A percentile compares a stretch with the other conserved stretches of the same genome.
phyloP scores from a whole-genome alignment of 2,797 vertebrate species.

The Onychomys leucogaster region DNA sequence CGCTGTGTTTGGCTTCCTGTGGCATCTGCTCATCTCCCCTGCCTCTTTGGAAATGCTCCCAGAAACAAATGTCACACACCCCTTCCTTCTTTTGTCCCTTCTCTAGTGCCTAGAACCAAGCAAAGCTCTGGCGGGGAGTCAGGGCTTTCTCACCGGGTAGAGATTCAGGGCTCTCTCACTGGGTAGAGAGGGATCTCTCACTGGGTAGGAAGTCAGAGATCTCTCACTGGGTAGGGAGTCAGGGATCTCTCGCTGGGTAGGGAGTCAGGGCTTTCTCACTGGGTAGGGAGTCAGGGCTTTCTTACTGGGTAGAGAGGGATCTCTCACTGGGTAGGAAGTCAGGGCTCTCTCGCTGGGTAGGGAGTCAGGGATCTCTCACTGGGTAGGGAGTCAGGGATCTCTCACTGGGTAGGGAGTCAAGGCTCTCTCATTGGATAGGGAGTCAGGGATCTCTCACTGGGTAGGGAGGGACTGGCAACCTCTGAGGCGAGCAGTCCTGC shows the following conservation, averaged over 20 bases:
- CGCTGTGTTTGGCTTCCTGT: background rate
- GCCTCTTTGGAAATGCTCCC: conserved; percentile 62
- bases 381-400: too few species aligned
- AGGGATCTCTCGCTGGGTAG: background rate
- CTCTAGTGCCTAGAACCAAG: background rate
- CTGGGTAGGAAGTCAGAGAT: too few species aligned
- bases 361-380: too few species aligned
- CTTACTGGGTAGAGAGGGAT: background rate
- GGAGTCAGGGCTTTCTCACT: background rate
- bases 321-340: too few species aligned
- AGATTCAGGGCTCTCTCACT: too few species aligned
- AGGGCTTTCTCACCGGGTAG: too few species aligned
- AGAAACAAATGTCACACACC: background rate
- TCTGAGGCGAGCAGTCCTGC: background rate
- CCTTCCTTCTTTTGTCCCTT: background rate
- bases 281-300: background rate
- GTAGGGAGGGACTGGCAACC: background rate
- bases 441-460: too few species aligned
- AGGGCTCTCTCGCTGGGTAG: too few species aligned
- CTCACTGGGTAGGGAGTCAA: too few species aligned
- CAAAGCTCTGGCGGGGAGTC: background rate
- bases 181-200: too few species aligned
- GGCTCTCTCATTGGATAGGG: too few species aligned
- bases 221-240: too few species aligned
- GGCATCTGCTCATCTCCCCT: conserved; percentile 61